These are phyloP conservation scores for Venustoraphidia nigricollis DNA, from an alignment of 2,888 invertebrate species.

Conservation along the genomic window DNA sequence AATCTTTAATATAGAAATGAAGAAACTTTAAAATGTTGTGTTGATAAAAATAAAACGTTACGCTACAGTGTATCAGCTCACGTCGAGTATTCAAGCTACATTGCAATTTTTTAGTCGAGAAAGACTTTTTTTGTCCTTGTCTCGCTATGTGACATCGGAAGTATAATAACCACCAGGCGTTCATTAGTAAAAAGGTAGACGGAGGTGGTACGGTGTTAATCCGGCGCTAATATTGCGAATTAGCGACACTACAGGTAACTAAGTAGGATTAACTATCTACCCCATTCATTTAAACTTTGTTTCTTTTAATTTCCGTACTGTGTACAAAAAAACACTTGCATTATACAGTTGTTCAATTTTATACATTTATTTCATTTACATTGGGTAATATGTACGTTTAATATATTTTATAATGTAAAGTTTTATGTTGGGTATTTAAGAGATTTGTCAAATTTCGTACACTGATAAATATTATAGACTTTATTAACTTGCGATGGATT, in stretches of 20 bases:
- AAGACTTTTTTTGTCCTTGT: background rate
- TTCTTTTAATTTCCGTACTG: conserved; percentile 4
- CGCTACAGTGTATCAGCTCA: too few species aligned
- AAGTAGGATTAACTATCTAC: conserved; percentile 6
- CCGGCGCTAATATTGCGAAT: conserved; percentile 8
- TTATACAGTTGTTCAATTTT: background rate
- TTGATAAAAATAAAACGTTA: too few species aligned
- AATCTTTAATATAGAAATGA: too few species aligned
- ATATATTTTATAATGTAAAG: too few species aligned
- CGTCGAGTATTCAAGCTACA: background rate
- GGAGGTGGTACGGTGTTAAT: conserved; percentile 4
- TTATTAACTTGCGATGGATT: too few species aligned
- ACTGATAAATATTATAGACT: too few species aligned
- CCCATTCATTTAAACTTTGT: conserved; percentile 5
- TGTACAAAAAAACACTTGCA: background rate
- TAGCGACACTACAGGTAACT: conserved; percentile 11
- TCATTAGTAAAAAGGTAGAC: conserved; percentile 10
- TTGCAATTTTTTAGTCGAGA: background rate
- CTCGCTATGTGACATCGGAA: background rate
- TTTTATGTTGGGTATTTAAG: too few species aligned
- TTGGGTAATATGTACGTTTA: too few species aligned
- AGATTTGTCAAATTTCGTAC: too few species aligned
- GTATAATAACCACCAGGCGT: background rate
- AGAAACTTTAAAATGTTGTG: too few species aligned
- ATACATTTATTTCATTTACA: too few species aligned